Evolutionary conservation across 2,797 vertebrate species (phyloP).

Genomic region (Hemitrygon akajei): DNA sequence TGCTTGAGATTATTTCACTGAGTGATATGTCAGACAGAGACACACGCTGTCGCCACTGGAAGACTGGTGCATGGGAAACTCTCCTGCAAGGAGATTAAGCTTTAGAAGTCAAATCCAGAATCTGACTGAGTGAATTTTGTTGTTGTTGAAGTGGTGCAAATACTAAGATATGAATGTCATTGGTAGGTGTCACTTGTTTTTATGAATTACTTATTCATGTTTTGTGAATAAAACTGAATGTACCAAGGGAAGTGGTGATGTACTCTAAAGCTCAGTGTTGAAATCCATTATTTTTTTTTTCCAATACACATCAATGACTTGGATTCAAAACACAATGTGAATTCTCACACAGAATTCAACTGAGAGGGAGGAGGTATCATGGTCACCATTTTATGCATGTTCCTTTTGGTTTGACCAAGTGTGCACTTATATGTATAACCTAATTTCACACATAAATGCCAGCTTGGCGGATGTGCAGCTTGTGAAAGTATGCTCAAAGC

Average conservation of each 20-base stretch:
- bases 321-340: background rate
- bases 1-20: background rate
- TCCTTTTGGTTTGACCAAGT: background rate
- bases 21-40: background rate
- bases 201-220: background rate
- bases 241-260: too few relatives aligned
- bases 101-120: too few relatives aligned
- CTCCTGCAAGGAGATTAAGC: background rate
- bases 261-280: background rate
- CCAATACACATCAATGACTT: background rate
- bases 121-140: background rate
- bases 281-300: background rate
- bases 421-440: background rate
- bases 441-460: background rate
- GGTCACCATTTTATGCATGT: background rate
- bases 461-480: background rate
- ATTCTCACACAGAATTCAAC: background rate
- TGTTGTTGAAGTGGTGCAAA: background rate
- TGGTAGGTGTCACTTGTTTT: background rate
- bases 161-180: background rate
- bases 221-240: background rate
- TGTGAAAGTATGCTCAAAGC: background rate
- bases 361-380: background rate
- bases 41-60: background rate
- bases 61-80: background rate